Evolutionary conservation across 2,888 invertebrate genomes (phyloP).

Genomic region (Caenorhabditis sp.): DNA sequence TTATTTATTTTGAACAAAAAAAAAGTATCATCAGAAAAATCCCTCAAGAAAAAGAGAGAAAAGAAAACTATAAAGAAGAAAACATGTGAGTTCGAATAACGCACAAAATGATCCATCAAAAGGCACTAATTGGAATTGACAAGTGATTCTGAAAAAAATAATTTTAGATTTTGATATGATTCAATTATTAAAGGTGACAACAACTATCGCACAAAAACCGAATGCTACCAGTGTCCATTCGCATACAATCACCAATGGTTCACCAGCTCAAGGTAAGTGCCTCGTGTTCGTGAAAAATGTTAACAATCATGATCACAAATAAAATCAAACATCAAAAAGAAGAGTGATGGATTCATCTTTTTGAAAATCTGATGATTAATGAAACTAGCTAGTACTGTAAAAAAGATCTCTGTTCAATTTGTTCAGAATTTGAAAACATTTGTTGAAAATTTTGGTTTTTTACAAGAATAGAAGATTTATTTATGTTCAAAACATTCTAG

Average conservation of each 20-base stretch:
- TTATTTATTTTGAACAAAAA: background rate
- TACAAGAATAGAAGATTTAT: too few species aligned
- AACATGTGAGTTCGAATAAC: conserved; percentile 6
- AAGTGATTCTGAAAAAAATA: conserved; percentile 2
- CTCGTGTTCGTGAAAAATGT: background rate
- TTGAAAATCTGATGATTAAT: too few species aligned
- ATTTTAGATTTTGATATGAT: background rate
- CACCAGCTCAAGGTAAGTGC: background rate
- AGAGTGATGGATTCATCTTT: background rate
- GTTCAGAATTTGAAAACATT: too few species aligned
- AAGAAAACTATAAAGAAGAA: conserved; percentile 11
- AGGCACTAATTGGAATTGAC: background rate
- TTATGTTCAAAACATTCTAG: too few species aligned
- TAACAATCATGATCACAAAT: background rate
- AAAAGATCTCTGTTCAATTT: too few species aligned
- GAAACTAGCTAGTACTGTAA: too few species aligned
- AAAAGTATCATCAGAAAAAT: conserved; percentile 2
- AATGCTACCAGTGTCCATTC: background rate
- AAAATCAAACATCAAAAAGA: background rate
- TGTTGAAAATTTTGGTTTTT: too few species aligned
- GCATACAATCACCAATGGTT: conserved; percentile 6
- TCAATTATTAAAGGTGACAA: background rate
- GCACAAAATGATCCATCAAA: background rate
- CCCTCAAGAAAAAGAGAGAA: conserved; percentile 7
- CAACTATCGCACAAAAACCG: background rate